Evolutionary conservation across 2,797 vertebrate species (phyloP).

Genomic region (Galago senegalensis): DNA sequence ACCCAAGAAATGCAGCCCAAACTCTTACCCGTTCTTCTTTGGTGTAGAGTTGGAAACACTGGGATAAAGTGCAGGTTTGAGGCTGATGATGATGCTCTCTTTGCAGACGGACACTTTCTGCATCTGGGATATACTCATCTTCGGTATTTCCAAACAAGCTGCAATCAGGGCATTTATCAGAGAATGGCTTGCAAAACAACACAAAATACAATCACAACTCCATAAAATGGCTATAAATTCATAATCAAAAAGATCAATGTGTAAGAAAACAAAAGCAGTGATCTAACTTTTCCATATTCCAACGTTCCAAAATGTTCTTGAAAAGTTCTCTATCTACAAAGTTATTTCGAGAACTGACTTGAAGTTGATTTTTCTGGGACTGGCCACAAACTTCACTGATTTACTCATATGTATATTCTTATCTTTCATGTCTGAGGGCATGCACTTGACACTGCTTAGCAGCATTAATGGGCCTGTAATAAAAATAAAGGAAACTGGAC

Average conservation of each 20-base stretch:
- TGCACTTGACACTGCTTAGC: neutral
- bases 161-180: constrained; percentile 70
- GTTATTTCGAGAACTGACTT: constrained; percentile 35
- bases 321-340: constrained; percentile 12
- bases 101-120: constrained; percentile 98
- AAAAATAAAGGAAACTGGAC: constrained; percentile 43
- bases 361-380: neutral
- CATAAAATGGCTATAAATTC: neutral
- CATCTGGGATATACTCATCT: constrained; percentile 98
- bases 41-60: constrained; percentile 99
- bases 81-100: constrained; percentile 97
- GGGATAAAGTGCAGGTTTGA: constrained; percentile 97
- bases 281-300: neutral
- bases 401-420: neutral
- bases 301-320: neutral
- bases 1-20: neutral
- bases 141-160: constrained; percentile 97
- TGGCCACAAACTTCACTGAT: neutral
- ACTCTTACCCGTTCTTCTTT: constrained; percentile 97
- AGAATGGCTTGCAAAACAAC: neutral
- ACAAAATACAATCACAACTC: neutral
- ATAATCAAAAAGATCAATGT: neutral
- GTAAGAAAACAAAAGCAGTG: neutral
- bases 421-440: neutral
- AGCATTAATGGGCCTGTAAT: neutral